Conservation (phyloP, 2,888 invertebrate genomes). For the Orchesellides sinensis region DNA sequence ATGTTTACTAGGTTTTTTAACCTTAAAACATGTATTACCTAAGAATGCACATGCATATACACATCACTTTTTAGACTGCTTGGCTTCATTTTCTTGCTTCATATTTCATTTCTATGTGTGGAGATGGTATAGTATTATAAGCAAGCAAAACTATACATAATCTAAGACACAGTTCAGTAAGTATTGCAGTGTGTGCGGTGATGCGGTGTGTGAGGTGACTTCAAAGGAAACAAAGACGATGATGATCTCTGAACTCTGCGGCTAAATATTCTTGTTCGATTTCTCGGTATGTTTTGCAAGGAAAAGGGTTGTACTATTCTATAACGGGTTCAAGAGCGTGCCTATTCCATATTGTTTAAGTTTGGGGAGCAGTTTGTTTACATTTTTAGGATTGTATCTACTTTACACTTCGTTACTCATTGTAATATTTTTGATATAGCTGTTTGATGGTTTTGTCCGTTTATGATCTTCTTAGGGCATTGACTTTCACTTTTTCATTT, state of each 20-base stretch:
- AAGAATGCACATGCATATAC: no score
- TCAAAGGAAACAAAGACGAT: constrained; percentile 23
- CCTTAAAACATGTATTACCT: no score
- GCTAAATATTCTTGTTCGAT: constrained; percentile 19
- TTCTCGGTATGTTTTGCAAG: background rate
- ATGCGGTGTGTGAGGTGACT: constrained; percentile 1
- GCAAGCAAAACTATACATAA: background rate
- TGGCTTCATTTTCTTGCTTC: no score
- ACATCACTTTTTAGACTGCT: no score
- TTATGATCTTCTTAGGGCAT: background rate
- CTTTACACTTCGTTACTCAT: background rate
- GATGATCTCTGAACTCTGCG: constrained; percentile 16
- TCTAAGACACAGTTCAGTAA: background rate
- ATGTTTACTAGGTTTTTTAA: no score
- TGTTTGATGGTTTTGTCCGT: no score
- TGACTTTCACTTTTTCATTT: constrained; percentile 1
- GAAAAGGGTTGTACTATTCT: background rate
- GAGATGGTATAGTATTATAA: no score
- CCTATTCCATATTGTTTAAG: background rate
- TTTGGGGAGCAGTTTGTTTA: background rate
- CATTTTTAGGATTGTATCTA: no score
- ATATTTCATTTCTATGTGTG: no score
- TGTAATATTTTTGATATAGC: no score
- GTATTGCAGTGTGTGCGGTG: background rate
- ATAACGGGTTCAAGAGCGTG: no score